phyloP scores from a whole-genome alignment of 2,888 invertebrate genomes.

The Busseola fusca region DNA sequence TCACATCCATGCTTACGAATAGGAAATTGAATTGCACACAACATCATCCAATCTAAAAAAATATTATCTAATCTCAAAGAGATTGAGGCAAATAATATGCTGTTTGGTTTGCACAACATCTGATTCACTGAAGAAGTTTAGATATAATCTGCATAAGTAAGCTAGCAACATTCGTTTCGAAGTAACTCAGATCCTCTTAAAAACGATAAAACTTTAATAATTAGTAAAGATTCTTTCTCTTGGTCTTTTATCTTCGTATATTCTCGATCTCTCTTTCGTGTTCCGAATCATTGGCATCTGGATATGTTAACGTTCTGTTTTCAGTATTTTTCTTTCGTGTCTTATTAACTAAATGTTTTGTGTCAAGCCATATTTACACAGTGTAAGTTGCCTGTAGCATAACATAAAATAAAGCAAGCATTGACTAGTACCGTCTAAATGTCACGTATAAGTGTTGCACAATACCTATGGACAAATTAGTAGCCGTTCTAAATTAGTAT shows the following conservation, averaged over 20 bases:
- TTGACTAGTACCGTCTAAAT: background rate
- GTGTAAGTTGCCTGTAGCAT: no score
- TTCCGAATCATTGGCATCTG: constrained; percentile 11
- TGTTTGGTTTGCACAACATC: constrained; percentile 2
- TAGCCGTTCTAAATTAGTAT: background rate
- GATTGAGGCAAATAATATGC: constrained; percentile 13
- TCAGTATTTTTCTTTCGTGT: background rate
- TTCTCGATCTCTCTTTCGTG: background rate
- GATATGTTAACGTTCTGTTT: background rate
- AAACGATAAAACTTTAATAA: constrained; percentile 23
- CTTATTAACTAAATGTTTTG: background rate
- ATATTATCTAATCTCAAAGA: background rate
- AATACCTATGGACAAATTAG: background rate
- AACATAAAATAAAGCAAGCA: background rate
- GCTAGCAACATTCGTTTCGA: background rate
- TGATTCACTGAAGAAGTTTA: background rate
- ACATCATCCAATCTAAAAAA: background rate
- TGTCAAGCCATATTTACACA: background rate
- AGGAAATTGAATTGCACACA: background rate
- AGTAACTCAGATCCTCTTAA: constrained; percentile 11
- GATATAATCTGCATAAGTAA: constrained; percentile 20
- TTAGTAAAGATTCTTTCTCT: constrained; percentile 14
- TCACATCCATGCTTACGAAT: background rate
- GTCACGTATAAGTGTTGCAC: background rate
- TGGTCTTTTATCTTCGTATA: constrained; percentile 5